A percentile compares a stretch with the other conserved stretches of the same genome.
Conservation (phyloP, 2,113 vertebrate genomes). For the Mesoclemmys tuberculata region DNA sequence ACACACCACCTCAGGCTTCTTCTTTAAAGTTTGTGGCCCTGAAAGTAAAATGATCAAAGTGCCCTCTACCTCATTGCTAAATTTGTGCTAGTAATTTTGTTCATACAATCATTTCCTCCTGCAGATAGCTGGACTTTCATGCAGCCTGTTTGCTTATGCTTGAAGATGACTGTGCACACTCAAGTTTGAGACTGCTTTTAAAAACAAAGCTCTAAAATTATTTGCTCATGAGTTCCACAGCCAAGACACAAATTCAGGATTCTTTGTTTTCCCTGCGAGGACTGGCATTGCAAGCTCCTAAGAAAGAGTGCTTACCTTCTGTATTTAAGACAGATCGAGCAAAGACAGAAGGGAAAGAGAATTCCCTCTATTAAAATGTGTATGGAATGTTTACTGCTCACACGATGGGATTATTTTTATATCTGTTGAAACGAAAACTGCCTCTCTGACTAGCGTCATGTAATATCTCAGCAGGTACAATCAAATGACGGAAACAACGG, state of each 20-base stretch:
- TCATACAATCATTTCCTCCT: not conserved
- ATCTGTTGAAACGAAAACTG: not conserved
- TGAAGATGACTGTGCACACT: not conserved
- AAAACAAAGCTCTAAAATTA: not conserved
- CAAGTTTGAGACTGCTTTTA: not conserved
- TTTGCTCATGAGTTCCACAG: not conserved
- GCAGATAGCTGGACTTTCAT: not conserved
- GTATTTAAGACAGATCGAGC: not conserved
- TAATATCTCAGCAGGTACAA: conserved; percentile 36
- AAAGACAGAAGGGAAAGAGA: not conserved
- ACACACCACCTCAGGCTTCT: not conserved
- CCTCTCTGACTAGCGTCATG: not conserved
- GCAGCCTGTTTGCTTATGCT: no score
- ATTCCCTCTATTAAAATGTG: not conserved
- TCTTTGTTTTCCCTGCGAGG: not conserved
- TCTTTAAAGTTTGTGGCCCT: not conserved
- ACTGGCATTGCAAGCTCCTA: not conserved
- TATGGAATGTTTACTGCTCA: not conserved
- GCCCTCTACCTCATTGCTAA: not conserved
- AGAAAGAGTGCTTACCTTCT: not conserved
- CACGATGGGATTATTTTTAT: not conserved
- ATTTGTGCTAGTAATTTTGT: not conserved
- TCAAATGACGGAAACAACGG: conserved; percentile 71
- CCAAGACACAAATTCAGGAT: not conserved
- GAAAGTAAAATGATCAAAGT: not conserved